phyloP scores from a whole-genome alignment of 2,888 invertebrate genomes.

The Salpingus planirostris region DNA sequence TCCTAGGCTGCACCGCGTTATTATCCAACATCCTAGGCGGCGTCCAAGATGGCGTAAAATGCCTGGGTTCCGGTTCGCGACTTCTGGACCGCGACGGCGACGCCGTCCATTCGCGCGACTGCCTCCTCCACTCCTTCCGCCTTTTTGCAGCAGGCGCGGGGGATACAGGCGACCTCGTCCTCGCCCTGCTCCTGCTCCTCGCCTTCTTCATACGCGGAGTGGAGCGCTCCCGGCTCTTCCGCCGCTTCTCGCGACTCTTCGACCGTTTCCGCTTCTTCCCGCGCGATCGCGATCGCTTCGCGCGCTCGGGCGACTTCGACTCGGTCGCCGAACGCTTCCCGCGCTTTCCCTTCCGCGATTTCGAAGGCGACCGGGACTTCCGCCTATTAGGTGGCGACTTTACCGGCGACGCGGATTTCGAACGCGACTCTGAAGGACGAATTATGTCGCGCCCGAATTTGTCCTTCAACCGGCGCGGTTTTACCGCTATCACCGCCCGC shows the following conservation, averaged over 20 bases:
- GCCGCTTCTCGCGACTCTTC: constrained; percentile 30
- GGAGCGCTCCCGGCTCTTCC: no score
- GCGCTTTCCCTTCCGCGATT: constrained; percentile 8
- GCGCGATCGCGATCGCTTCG: constrained; percentile 26
- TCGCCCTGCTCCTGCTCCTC: constrained; percentile 34
- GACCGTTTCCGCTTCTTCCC: constrained; percentile 31
- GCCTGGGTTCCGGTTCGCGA: constrained; percentile 40
- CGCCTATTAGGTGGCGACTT: no score
- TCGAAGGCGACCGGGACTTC: constrained; percentile 21
- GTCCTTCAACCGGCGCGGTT: constrained; percentile 55
- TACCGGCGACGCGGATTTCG: constrained; percentile 6
- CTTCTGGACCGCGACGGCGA: constrained; percentile 54
- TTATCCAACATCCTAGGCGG: constrained; percentile 47
- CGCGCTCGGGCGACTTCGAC: constrained; percentile 5
- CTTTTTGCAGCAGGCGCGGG: no score
- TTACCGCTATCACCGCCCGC: constrained; percentile 64
- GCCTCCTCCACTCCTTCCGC: constrained; percentile 30
- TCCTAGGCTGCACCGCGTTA: constrained; percentile 42
- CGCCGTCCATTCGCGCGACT: constrained; percentile 40
- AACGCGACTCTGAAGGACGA: constrained; percentile 9
- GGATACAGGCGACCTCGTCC: constrained; percentile 32
- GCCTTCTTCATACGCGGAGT: no score
- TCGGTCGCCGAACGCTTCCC: constrained; percentile 20
- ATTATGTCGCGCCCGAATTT: constrained; percentile 67
- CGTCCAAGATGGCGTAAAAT: constrained; percentile 49